Conservation (phyloP, 2,888 invertebrate species). For the Drosophila buzzatii region DNA sequence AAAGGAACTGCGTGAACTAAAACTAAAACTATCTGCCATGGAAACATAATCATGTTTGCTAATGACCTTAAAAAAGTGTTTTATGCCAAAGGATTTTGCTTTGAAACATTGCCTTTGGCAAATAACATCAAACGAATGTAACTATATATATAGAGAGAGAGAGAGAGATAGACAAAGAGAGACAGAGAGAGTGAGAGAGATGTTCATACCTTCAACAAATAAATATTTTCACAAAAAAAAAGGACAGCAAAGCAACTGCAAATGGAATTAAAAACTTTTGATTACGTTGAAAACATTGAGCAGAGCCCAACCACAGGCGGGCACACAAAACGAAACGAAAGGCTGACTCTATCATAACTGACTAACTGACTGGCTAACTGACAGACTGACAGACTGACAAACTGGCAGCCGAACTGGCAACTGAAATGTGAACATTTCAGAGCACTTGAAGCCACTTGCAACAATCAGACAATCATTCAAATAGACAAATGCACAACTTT, state of each 20-base stretch:
- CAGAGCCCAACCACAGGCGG: conserved; percentile 23
- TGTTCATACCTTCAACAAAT: conserved; percentile 26
- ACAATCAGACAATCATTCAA: not conserved
- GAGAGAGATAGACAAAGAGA: not conserved
- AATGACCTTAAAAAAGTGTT: conserved; percentile 20
- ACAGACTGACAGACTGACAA: conserved; percentile 19
- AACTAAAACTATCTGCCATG: conserved; percentile 3
- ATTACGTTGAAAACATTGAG: conserved; percentile 53
- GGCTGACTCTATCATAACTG: conserved; percentile 53
- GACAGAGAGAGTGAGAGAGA: not conserved
- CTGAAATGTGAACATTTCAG: conserved; percentile 34
- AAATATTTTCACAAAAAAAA: conserved; percentile 28
- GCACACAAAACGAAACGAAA: conserved; percentile 15
- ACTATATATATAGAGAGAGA: not conserved
- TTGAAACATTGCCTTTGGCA: conserved; percentile 36
- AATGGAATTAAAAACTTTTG: conserved; percentile 69
- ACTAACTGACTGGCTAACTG: conserved; percentile 22
- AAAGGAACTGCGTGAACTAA: not conserved
- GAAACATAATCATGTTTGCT: conserved; percentile 1
- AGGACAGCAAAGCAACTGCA: conserved; percentile 9
- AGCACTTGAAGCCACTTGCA: conserved; percentile 25
- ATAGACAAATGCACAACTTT: conserved; percentile 32
- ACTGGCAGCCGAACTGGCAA: conserved; percentile 27
- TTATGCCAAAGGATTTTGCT: conserved; percentile 28
- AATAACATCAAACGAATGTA: conserved; percentile 38